Percentiles rank a stretch among this genome's conserved stretches.
Evolutionary conservation across 2,113 vertebrate genomes (phyloP).

Genomic region (Puntigrus tetrazona): DNA sequence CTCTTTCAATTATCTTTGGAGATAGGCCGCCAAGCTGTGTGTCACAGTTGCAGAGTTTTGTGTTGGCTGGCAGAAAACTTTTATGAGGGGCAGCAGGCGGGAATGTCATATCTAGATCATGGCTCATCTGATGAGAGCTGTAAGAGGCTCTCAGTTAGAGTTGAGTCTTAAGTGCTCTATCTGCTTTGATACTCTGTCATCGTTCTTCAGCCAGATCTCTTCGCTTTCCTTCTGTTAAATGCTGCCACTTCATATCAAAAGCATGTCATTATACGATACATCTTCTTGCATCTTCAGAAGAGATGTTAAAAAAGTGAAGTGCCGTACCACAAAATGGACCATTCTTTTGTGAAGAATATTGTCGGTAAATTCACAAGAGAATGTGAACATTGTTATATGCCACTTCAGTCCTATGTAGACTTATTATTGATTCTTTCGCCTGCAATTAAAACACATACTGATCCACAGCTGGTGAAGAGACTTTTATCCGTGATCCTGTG

Average conservation of each 20-base stretch:
- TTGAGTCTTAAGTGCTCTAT: conserved; percentile 50
- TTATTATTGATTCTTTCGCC: background rate
- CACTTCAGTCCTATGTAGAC: background rate
- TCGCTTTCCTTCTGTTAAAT: conserved; percentile 45
- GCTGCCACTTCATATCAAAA: conserved; percentile 53
- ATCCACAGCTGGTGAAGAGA: background rate
- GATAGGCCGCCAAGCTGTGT: conserved; percentile 20
- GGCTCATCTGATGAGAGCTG: conserved; percentile 41
- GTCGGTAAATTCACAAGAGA: background rate
- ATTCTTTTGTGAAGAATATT: conserved; percentile 32
- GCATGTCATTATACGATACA: conserved; percentile 41
- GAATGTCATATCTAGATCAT: conserved; percentile 27
- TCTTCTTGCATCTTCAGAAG: conserved; percentile 28
- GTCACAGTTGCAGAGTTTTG: conserved; percentile 30
- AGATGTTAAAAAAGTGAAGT: conserved; percentile 39
- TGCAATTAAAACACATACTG: background rate
- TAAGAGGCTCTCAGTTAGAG: conserved; percentile 47
- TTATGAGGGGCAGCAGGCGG: conserved; percentile 1
- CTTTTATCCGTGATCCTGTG: background rate
- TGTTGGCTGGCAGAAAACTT: conserved; percentile 10
- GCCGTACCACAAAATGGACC: background rate
- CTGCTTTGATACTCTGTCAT: conserved; percentile 41
- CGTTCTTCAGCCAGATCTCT: conserved; percentile 41
- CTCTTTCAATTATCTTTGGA: conserved; percentile 53
- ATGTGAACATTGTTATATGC: background rate